Evolutionary conservation across 2,113 vertebrate genomes (phyloP).

Genomic region (Nycticryphes semicollaris): DNA sequence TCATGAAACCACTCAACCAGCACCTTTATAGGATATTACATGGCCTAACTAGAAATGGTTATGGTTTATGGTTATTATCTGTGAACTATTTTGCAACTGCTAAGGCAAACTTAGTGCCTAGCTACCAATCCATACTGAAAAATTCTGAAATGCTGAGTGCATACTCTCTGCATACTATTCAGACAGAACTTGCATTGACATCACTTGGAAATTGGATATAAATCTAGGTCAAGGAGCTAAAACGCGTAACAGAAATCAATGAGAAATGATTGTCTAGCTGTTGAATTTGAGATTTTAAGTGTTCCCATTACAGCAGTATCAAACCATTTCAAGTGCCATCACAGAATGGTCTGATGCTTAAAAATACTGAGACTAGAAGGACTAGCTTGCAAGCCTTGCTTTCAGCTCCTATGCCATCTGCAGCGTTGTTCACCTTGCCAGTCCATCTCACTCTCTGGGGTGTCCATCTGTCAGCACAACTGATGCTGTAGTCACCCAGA

Average conservation of each 20-base stretch:
- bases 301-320: neutral
- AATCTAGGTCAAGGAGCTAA: conserved; percentile 19
- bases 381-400: neutral
- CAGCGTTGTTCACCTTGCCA: neutral
- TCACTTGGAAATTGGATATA: neutral
- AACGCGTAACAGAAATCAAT: neutral
- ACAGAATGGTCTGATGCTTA: neutral
- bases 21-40: neutral
- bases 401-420: neutral
- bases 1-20: conserved; percentile 9
- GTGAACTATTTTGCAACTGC: conserved; percentile 34
- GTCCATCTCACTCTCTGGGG: neutral
- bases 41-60: conserved; percentile 1
- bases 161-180: neutral
- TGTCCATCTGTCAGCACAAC: neutral
- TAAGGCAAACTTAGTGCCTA: conserved; percentile 1
- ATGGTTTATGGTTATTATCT: conserved; percentile 13
- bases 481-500: neutral
- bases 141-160: neutral
- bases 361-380: neutral
- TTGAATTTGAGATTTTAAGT: neutral
- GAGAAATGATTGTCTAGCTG: neutral
- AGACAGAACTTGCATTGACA: neutral
- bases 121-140: neutral
- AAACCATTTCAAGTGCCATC: neutral